Percentiles rank a stretch among this genome's conserved stretches.
These are phyloP conservation scores for Synanthedon myopaeformis DNA, from an alignment of 2,888 invertebrate species.

Conservation along the genomic window DNA sequence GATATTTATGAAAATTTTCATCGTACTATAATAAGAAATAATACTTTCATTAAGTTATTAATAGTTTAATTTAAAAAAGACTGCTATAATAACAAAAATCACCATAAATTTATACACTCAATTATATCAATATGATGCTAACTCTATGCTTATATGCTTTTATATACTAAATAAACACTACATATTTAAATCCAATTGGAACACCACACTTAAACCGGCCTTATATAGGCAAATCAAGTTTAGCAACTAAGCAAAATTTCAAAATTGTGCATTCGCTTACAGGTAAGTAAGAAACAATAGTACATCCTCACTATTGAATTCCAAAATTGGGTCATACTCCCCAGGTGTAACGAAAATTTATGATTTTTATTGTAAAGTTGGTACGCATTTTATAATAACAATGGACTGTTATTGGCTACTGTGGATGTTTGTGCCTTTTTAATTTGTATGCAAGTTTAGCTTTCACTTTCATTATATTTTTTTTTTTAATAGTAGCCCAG, in stretches of 20 bases:
- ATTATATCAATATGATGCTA: too few species aligned
- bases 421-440: slow-evolving; percentile 38
- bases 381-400: slow-evolving; percentile 12
- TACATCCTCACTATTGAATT: neutral
- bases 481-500: neutral
- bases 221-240: too few species aligned
- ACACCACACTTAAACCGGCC: too few species aligned
- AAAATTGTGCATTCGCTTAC: slow-evolving; percentile 6
- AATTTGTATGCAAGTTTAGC: slow-evolving; percentile 48
- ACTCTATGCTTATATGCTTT: too few species aligned
- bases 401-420: slow-evolving; percentile 12
- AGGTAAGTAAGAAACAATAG: slow-evolving; percentile 39
- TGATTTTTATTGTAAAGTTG: slow-evolving; percentile 33
- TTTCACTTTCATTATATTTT: slow-evolving; percentile 55
- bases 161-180: too few species aligned
- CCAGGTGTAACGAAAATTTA: slow-evolving; percentile 35
- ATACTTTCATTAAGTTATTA: too few species aligned
- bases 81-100: too few species aligned
- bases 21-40: too few species aligned
- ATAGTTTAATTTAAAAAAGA: too few species aligned
- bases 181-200: too few species aligned
- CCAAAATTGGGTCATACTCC: slow-evolving; percentile 34
- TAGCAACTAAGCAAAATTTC: too few species aligned
- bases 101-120: too few species aligned
- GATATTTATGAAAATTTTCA: neutral